Percentiles rank a stretch among this genome's conserved stretches.
Evolutionary conservation across 2,797 vertebrate species (phyloP).

Genomic region (Poecilia wingei): DNA sequence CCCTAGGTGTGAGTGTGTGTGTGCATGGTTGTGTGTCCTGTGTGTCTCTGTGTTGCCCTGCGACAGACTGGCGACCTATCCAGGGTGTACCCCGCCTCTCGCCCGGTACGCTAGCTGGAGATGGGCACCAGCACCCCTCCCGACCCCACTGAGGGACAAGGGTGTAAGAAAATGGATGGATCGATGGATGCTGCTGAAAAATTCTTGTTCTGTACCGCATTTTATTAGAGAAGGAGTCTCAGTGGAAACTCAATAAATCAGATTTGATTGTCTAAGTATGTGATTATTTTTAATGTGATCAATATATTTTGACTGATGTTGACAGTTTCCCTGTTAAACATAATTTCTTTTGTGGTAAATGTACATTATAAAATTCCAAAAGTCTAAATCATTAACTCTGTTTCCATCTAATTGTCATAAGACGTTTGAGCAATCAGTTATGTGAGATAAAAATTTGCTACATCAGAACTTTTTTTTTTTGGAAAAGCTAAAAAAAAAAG

Average conservation of each 20-base stretch:
- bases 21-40: too few species aligned
- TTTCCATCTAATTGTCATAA: neutral
- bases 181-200: neutral
- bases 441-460: neutral
- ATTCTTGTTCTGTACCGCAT: neutral
- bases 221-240: neutral
- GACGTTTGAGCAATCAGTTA: neutral
- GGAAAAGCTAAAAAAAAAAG: neutral
- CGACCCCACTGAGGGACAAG: too few species aligned
- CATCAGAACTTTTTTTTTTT: neutral
- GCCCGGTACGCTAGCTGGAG: too few species aligned
- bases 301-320: neutral
- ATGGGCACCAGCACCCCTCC: too few species aligned
- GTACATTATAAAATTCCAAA: neutral
- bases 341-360: neutral
- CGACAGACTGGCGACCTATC: too few species aligned
- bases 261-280: neutral
- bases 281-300: neutral
- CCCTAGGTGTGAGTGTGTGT: too few species aligned
- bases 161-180: too few species aligned
- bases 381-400: neutral
- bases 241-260: neutral
- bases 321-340: neutral
- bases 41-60: too few species aligned
- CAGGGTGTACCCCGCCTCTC: too few species aligned